phyloP scores from a whole-genome alignment of 35 echinoderm and acorn worm genomes.

The Lytechinus pictus region DNA sequence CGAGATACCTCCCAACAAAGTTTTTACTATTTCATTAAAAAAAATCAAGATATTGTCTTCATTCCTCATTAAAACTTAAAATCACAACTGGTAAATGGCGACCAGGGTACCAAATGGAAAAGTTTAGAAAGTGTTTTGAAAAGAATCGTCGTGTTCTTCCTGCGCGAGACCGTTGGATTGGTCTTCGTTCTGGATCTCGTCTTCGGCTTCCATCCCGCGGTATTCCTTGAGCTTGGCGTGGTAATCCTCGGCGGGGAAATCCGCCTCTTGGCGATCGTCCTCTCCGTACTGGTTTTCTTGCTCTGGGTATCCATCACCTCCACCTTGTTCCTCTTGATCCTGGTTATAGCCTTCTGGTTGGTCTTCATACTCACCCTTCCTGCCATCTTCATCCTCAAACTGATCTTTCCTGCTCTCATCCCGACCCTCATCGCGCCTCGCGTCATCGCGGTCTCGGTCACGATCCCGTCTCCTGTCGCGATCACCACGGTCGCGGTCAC shows the following conservation, averaged over 20 bases:
- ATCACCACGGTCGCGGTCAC: constrained; percentile 2
- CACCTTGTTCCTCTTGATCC: neutral
- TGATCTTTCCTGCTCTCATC: neutral
- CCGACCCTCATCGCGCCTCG: neutral
- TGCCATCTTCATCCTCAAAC: too few species aligned
- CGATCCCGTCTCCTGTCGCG: neutral
- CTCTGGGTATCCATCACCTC: neutral
- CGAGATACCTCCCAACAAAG: too few species aligned
- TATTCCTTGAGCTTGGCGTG: neutral
- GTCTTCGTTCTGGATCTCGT: neutral
- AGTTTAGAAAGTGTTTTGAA: too few species aligned
- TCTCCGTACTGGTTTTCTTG: neutral
- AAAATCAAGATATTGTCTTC: neutral
- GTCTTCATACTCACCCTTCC: neutral
- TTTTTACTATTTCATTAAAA: neutral
- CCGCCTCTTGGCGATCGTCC: neutral
- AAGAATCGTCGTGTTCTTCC: neutral
- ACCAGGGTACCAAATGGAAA: too few species aligned
- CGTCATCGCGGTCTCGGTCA: neutral
- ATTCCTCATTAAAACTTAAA: neutral
- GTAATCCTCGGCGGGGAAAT: neutral
- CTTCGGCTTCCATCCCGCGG: neutral
- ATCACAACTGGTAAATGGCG: neutral
- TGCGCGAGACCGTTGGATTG: neutral
- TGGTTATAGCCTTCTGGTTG: neutral